Base-by-base conservation (phyloP, 2,113 vertebrate genomes). In the Ptilonorhynchus violaceus region DNA sequence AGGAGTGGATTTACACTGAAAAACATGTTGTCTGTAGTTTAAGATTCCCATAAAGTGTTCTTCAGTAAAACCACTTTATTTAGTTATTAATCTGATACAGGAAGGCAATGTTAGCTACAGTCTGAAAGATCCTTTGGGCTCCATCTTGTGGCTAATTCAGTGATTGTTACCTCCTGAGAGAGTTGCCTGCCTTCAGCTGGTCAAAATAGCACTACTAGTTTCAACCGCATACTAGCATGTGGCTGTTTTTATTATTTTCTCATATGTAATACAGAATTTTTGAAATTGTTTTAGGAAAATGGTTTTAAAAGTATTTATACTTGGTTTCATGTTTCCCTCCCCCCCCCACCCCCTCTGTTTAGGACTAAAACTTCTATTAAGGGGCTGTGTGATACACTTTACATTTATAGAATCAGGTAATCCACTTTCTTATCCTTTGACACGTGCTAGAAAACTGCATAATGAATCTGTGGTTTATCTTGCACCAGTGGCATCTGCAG, bases 141-240 rank as follows among this genome's bases (percentile, higher is more conserved):
- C 93, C 94, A 95, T 77, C 96, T 95, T 76, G 94, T 95, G 93
- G 94, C 30, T 67, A 25, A n/a, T 79, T 85, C 39, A 59, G 7
- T 15, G 23, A 23, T 13, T 79, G 56, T 31, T 68, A 13, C 21
- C 50, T 74, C 47, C 47, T 30, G 16, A 33, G 41, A 23, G 37
- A 59, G 55, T 11, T 39, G 15, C 10, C 35, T 63, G 9, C 11
- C 30, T 75, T 67, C 28, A 75, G 3, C 23, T 27, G 13, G 22
- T 21, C 17, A 58, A 85, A 85, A 33, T 2, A 53, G 3, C 33
- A 11, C 15, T 18, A 15, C 15, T 35, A n/a, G 23, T 67, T 78
- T 49, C 50, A 72, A 49, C 9, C 68, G 33, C 18, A 23, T 3
- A 23, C 11, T n/a, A 25, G 3, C 21, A 30, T 9, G 18, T 8